Conservation (phyloP, 2,797 vertebrate species). For the Falco concolor region DNA sequence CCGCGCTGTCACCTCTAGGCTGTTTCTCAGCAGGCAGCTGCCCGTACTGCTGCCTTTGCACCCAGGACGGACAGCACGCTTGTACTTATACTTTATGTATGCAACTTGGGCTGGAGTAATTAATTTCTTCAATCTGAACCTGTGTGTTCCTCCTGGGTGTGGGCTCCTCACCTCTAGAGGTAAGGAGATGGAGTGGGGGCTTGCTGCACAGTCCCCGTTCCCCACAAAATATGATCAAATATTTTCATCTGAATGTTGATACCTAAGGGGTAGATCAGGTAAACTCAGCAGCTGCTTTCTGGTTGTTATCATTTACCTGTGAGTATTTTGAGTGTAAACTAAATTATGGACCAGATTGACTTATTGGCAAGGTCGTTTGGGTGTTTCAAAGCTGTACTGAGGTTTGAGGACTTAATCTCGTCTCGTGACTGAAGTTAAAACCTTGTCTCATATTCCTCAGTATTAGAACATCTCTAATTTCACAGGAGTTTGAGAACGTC, state of each 20-base stretch:
- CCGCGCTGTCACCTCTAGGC: not conserved
- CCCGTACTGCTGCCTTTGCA: not conserved
- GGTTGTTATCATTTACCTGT: not conserved
- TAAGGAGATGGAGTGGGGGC: rapidly evolving
- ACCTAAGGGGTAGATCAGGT: not conserved
- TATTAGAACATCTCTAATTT: not conserved
- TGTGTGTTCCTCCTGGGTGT: too few species aligned
- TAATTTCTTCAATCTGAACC: not conserved
- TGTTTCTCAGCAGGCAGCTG: not conserved
- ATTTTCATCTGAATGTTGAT: not conserved
- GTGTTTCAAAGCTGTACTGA: not conserved
- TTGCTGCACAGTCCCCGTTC: not conserved
- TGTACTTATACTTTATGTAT: too few species aligned
- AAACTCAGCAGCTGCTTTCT: not conserved
- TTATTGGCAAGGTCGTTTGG: not conserved
- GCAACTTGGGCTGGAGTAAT: too few species aligned
- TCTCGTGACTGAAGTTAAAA: not conserved
- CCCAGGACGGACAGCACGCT: too few species aligned
- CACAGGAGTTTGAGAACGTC: not conserved
- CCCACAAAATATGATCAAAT: not conserved
- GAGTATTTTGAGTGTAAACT: not conserved
- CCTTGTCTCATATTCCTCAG: not conserved
- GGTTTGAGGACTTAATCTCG: not conserved
- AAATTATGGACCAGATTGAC: not conserved
- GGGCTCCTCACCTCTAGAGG: not conserved